Conservation (phyloP, 1,140 invertebrate species). For the Drosophila jambulina region DNA sequence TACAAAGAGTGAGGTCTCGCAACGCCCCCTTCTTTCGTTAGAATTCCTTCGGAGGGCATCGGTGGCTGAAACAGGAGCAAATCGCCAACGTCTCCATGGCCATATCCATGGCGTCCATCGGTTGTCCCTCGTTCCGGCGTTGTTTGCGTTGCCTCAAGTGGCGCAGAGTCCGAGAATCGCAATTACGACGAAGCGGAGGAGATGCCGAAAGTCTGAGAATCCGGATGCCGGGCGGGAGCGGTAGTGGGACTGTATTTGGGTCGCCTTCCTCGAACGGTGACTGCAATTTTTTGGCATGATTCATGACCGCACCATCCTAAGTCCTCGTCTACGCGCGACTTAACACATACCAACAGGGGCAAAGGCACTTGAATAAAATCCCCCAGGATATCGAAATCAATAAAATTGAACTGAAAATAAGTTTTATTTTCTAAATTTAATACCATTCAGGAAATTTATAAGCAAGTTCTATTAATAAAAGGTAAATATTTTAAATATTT, state of each 20-base stretch:
- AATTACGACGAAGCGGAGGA: conserved; percentile 5
- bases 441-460: neutral
- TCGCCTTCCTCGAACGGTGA: conserved; percentile 57
- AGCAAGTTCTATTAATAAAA: neutral
- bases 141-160: conserved; percentile 48
- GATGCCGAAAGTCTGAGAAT: conserved; percentile 9
- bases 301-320: conserved; percentile 66
- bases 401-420: neutral
- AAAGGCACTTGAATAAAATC: conserved; percentile 32
- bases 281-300: conserved; percentile 78
- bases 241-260: conserved; percentile 54
- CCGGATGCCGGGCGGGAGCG: neutral
- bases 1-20: conserved; percentile 12
- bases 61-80: conserved; percentile 16
- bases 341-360: conserved; percentile 59
- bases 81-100: conserved; percentile 51
- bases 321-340: conserved; percentile 66
- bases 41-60: conserved; percentile 38
- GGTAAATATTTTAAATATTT: no score
- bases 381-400: neutral
- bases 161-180: conserved; percentile 13
- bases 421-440: neutral
- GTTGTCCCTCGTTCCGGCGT: conserved; percentile 34
- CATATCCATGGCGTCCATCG: conserved; percentile 56
- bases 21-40: conserved; percentile 47